phyloP scores from a whole-genome alignment of 2,113 vertebrate genomes.

The Pontoporia blainvillei region DNA sequence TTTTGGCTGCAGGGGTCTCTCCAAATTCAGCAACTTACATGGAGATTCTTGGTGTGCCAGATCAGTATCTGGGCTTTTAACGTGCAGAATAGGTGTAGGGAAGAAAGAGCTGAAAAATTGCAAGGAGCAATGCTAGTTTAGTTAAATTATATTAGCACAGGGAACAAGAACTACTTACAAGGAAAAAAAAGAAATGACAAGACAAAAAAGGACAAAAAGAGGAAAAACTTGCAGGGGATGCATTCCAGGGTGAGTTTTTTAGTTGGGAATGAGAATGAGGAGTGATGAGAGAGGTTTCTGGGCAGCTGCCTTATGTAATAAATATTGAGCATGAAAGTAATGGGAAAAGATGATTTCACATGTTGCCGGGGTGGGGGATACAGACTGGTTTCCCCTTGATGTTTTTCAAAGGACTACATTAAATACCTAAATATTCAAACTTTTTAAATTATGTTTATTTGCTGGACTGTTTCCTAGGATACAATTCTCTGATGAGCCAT shows the following conservation, averaged over 20 bases:
- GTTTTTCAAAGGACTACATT: background rate
- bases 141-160: background rate
- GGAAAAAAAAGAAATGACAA: background rate
- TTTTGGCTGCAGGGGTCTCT: background rate
- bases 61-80: background rate
- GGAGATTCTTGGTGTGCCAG: background rate
- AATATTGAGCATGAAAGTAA: background rate
- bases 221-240: background rate
- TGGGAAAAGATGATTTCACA: background rate
- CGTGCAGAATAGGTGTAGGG: background rate
- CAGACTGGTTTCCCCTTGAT: background rate
- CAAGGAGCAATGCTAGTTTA: background rate
- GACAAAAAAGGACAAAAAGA: background rate
- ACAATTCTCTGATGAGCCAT: background rate
- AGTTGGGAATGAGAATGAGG: background rate
- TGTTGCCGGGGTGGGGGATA: background rate
- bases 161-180: background rate
- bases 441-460: background rate
- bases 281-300: background rate
- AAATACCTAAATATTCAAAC: constrained; percentile 3
- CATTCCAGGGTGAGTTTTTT: background rate
- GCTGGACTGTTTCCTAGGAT: background rate
- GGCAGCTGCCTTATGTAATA: background rate
- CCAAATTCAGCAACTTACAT: background rate
- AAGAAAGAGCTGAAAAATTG: background rate